Percentiles rank a stretch among this genome's conserved stretches.
These are phyloP conservation scores for Coreius guichenoti DNA, from an alignment of 2,797 vertebrate species.

Conservation along the genomic window DNA sequence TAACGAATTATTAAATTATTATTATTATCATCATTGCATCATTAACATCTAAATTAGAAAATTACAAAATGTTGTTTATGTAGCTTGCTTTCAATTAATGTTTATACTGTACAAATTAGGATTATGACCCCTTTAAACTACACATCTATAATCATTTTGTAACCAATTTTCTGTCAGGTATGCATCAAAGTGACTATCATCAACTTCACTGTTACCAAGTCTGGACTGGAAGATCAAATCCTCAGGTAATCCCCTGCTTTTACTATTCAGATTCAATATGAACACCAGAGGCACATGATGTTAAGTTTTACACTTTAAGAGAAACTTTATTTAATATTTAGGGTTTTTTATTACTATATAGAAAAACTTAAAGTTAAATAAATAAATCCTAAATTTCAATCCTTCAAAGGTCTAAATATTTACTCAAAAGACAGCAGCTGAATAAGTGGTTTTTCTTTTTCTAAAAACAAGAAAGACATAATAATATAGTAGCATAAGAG, in stretches of 20 bases:
- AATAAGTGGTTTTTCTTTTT: not conserved
- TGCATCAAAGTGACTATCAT: constrained; percentile 93
- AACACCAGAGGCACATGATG: not conserved
- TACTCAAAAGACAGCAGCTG: not conserved
- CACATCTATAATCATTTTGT: not conserved
- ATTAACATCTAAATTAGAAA: not conserved
- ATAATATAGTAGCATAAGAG: not conserved
- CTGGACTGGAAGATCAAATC: constrained; percentile 88
- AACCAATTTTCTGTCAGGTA: constrained; percentile 73
- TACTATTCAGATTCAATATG: not conserved
- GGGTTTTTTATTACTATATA: not conserved
- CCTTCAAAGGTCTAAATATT: not conserved
- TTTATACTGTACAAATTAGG: not conserved
- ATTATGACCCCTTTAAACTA: not conserved
- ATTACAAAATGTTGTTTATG: not conserved
- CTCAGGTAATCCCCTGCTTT: constrained; percentile 76
- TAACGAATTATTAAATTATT: too few relatives aligned
- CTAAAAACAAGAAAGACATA: not conserved
- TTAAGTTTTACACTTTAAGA: not conserved
- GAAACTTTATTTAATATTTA: too few relatives aligned
- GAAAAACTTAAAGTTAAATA: not conserved
- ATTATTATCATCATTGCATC: not conserved
- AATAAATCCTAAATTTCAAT: not conserved
- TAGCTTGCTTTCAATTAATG: not conserved
- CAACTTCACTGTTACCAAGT: constrained; percentile 89